Conservation (phyloP, 2,888 invertebrate genomes). For the Nipponacmea schrenckii region DNA sequence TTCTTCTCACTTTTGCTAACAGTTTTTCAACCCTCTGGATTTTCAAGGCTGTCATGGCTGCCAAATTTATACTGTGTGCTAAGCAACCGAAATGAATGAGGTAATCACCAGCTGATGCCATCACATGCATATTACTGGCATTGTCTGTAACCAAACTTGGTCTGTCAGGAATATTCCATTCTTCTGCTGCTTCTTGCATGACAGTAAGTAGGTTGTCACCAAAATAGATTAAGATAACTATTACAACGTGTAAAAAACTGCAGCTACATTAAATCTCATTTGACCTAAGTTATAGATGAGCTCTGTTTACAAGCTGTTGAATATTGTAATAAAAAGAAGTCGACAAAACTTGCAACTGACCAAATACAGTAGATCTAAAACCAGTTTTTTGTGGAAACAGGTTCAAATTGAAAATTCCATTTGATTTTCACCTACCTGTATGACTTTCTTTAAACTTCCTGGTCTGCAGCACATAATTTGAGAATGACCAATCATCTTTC, state of each 20-base stretch:
- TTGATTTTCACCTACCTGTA: too few species aligned
- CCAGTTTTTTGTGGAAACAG: too few species aligned
- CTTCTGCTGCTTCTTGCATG: not conserved
- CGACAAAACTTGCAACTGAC: too few species aligned
- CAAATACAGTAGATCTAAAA: too few species aligned
- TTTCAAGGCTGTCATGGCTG: not conserved
- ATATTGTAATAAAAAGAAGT: constrained; percentile 8
- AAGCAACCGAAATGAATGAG: not conserved
- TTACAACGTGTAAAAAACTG: not conserved
- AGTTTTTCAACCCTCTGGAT: too few species aligned
- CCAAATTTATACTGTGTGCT: not conserved
- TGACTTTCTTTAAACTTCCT: too few species aligned
- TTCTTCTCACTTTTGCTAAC: too few species aligned
- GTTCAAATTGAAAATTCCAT: too few species aligned
- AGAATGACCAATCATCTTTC: constrained; percentile 20
- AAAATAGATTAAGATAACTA: too few species aligned
- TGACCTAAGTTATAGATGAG: not conserved
- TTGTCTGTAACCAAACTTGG: not conserved
- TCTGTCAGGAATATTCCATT: not conserved
- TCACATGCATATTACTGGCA: not conserved
- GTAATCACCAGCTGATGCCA: not conserved
- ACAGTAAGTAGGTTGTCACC: too few species aligned
- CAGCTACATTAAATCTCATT: too few species aligned
- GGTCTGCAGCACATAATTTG: constrained; percentile 22
- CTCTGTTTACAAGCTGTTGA: not conserved